These are phyloP conservation scores for Glareola pratincola DNA, from an alignment of 2,113 vertebrate genomes.

Conservation along the genomic window DNA sequence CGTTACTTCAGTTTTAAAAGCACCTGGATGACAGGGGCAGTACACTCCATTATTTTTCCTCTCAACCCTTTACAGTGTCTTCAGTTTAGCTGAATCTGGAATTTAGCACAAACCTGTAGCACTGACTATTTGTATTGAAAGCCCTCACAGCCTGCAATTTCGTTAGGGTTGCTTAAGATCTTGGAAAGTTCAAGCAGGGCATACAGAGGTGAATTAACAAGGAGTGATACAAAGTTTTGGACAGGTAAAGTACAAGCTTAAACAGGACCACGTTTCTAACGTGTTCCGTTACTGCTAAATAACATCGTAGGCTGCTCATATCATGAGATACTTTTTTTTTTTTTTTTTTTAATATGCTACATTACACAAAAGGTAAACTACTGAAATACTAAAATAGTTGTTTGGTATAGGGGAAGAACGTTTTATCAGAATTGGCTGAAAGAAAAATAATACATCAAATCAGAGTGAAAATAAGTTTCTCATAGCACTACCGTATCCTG, in stretches of 20 bases:
- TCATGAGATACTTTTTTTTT: neutral
- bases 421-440: neutral
- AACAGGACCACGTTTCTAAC: neutral
- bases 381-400: neutral
- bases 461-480: neutral
- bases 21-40: neutral
- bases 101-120: neutral
- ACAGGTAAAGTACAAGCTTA: neutral
- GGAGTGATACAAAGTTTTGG: neutral
- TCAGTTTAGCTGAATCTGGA: neutral
- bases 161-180: neutral
- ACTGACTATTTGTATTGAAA: neutral
- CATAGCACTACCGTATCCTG: neutral
- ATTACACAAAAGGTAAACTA: neutral
- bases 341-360: neutral
- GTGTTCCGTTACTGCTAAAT: neutral
- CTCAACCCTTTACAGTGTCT: neutral
- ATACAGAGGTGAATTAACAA: neutral
- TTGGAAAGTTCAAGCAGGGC: neutral
- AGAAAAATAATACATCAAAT: neutral
- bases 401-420: neutral
- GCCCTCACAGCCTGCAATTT: neutral
- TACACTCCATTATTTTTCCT: neutral
- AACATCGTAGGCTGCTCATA: neutral
- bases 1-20: neutral